Conservation (phyloP, 1,140 invertebrate genomes). For the Sesamia nonagrioides region DNA sequence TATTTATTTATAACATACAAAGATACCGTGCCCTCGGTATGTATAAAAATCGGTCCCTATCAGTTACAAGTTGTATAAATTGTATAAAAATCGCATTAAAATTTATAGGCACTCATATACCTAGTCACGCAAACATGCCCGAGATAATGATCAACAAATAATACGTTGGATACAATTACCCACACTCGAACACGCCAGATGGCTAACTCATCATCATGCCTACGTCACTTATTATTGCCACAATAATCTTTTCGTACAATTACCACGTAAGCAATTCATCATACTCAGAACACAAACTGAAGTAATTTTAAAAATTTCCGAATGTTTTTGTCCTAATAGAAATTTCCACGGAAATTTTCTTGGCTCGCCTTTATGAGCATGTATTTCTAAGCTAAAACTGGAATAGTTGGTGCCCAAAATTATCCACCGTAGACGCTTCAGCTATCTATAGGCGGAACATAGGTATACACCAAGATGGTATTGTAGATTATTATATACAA, state of each 20-base stretch:
- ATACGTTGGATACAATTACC: slow-evolving; percentile 17
- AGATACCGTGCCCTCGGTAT: no score
- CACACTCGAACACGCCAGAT: background rate
- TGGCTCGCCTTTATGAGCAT: no score
- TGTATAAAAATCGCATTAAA: slow-evolving; percentile 12
- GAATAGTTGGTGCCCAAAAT: background rate
- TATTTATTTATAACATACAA: no score
- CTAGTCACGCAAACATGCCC: slow-evolving; percentile 16
- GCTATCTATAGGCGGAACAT: no score
- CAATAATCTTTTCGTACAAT: slow-evolving; percentile 27
- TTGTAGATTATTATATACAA: no score
- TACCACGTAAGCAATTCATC: background rate
- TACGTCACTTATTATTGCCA: slow-evolving; percentile 20
- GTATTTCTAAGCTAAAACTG: no score
- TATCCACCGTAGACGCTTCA: background rate
- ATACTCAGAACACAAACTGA: background rate
- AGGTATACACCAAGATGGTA: no score
- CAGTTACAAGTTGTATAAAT: no score
- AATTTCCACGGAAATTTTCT: background rate
- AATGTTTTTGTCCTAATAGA: background rate
- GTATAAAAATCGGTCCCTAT: no score
- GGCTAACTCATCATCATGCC: background rate
- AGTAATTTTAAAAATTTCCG: background rate
- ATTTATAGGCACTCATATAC: slow-evolving; percentile 12
- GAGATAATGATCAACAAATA: slow-evolving; percentile 35